Evolutionary conservation across 2,797 vertebrate genomes (phyloP), one percentile per base, ranked within the genome.

Genomic region (Acanthornis magna): DNA sequence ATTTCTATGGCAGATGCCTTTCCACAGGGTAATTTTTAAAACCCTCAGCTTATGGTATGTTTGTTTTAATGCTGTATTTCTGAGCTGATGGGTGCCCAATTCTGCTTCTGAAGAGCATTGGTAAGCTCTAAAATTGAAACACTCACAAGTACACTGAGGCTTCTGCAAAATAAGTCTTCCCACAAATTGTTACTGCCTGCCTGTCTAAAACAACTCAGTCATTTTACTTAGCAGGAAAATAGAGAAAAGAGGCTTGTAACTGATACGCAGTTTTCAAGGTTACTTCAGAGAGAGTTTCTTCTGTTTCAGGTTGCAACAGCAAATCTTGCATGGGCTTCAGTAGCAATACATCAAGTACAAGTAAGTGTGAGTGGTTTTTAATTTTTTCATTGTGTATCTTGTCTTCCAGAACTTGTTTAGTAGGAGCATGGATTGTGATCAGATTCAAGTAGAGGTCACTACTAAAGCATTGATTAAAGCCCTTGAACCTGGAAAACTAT

Each of bases 271-370:
- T 72, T 91, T 74, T 94, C 32, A 61, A 75, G 65, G 29, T 84
- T 92, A 84, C 40, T 78, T 91, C 57, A 54, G 76, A 43, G 27
- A 66, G 42, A 34, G 45, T 68, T 57, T 90, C 47, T n/a, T 85
- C 72, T 96, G 54, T 93, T 97, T 63, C 85, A 99, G 99, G 98
- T 99, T 97, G 99, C 99, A 80, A 99, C 99, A 91, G 99, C 99
- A 95, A 99, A 99, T 97, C 98, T 99, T 95, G 98, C 99, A 21
- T 99, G 99, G 99, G 99, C 99, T 63, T 99, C 99, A 27, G 98
- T 99, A 97, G 99, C 99, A 95, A 99, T 99, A 97, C 99, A 99
- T 98, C 99, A 99, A 98, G 99, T 99, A 88, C 99, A 99, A 98
- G 99, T 99, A 97, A 91, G 97, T 95, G 23, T 75, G 21, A 34